phyloP scores from a whole-genome alignment of 2,888 invertebrate species.

The Agapostemon virescens region DNA sequence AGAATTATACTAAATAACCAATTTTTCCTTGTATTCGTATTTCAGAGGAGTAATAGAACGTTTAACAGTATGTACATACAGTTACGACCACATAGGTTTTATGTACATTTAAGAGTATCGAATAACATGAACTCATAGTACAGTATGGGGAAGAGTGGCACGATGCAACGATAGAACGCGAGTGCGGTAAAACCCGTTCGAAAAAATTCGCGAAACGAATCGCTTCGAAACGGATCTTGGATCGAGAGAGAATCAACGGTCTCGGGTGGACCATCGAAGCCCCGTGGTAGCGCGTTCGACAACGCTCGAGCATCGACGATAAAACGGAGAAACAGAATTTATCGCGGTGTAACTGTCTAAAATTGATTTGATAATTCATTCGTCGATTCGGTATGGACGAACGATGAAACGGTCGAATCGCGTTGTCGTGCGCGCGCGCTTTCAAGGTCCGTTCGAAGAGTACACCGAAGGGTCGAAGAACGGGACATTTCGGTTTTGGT shows the following conservation, averaged over 20 bases:
- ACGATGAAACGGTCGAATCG: background rate
- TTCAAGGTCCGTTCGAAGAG: background rate
- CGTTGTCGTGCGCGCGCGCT: background rate
- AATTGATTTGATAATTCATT: background rate
- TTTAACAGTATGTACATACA: conserved; percentile 76
- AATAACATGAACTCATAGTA: conserved; percentile 66
- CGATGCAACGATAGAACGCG: conserved; percentile 18
- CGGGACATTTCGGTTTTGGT: background rate
- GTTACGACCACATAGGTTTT: conserved; percentile 71
- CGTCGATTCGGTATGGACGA: background rate
- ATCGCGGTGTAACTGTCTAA: background rate
- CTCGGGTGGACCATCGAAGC: background rate
- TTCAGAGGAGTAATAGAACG: conserved; percentile 73
- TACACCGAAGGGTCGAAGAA: background rate
- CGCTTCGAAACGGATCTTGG: background rate
- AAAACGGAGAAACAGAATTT: too few species aligned
- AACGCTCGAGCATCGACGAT: too few species aligned
- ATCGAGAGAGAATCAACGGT: background rate
- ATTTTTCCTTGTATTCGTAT: conserved; percentile 76
- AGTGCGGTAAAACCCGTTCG: conserved; percentile 16
- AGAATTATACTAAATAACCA: conserved; percentile 78
- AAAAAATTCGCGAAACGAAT: conserved; percentile 6
- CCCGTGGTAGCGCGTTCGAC: too few species aligned
- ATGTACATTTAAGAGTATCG: conserved; percentile 74
- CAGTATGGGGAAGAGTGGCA: conserved; percentile 63